phyloP scores from a whole-genome alignment of 2,888 invertebrate genomes.

The Synergus itoensis region DNA sequence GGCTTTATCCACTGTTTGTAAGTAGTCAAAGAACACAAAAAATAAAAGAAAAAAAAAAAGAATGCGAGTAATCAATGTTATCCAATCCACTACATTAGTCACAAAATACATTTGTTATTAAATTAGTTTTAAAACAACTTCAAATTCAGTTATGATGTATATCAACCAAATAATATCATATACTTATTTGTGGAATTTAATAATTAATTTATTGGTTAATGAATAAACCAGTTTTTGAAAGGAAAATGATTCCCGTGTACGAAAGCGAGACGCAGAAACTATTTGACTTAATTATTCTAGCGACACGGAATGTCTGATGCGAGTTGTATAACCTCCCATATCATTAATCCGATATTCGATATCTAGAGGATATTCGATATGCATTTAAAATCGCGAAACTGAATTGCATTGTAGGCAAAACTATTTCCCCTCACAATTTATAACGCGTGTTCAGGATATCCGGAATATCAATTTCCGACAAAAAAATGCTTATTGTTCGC shows the following conservation, averaged over 20 bases:
- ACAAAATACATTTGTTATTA: background rate
- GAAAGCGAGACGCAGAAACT: background rate
- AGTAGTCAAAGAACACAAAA: background rate
- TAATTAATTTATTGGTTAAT: background rate
- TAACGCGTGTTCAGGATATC: background rate
- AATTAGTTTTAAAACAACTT: background rate
- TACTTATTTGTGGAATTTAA: background rate
- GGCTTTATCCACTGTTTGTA: background rate
- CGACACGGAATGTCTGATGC: slow-evolving; percentile 13
- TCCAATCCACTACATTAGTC: background rate
- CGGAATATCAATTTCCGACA: background rate
- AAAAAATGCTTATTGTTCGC: background rate
- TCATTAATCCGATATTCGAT: slow-evolving; percentile 29
- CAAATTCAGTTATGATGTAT: background rate
- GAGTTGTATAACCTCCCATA: slow-evolving; percentile 20
- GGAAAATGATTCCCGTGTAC: background rate
- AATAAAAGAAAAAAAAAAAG: background rate
- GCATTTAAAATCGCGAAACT: background rate
- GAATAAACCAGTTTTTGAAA: slow-evolving; percentile 23
- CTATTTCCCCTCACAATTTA: background rate
- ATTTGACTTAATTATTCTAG: slow-evolving; percentile 14
- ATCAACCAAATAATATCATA: background rate
- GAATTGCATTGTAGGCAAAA: background rate
- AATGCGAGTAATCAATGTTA: background rate
- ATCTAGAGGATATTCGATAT: background rate